A percentile compares a stretch with the other conserved stretches of the same genome.
These are phyloP conservation scores for Pheosia gnoma DNA, from an alignment of 2,888 invertebrate genomes.

Conservation along the genomic window DNA sequence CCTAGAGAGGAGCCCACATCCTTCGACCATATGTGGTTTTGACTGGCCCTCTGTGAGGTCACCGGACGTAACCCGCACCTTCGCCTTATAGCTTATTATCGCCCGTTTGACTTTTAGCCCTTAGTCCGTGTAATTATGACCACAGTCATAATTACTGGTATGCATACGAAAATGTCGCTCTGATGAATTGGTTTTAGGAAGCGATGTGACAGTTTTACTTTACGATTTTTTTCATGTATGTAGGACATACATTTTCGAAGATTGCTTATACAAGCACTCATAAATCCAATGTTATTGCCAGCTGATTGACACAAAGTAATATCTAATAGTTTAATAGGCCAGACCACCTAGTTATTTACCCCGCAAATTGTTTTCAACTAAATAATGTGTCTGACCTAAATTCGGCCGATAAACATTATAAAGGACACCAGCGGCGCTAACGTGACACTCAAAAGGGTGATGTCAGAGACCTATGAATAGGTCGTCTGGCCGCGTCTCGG, in stretches of 20 bases:
- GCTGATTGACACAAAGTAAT: not conserved
- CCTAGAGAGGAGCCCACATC: constrained; percentile 15
- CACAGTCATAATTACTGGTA: constrained; percentile 15
- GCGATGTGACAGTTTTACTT: not conserved
- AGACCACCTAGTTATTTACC: constrained; percentile 17
- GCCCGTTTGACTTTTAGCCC: constrained; percentile 51
- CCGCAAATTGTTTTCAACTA: constrained; percentile 33
- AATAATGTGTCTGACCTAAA: constrained; percentile 35
- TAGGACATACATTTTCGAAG: no score
- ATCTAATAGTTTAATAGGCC: constrained; percentile 27
- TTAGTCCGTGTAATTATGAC: constrained; percentile 45
- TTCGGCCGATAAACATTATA: constrained; percentile 22
- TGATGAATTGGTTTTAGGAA: not conserved
- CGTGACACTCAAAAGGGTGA: constrained; percentile 52
- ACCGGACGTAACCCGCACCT: constrained; percentile 44
- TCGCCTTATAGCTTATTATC: constrained; percentile 32
- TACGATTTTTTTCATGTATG: no score
- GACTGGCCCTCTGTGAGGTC: constrained; percentile 50
- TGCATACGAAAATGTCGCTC: not conserved
- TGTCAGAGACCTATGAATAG: constrained; percentile 71
- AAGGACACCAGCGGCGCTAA: constrained; percentile 37
- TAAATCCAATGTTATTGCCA: not conserved
- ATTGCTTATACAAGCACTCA: no score
- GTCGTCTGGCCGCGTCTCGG: constrained; percentile 64
- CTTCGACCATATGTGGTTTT: constrained; percentile 54